Evolutionary conservation across 92 coral and sea anemone genomes (phyloP), one percentile per base, ranked within the genome.

Genomic region (Parazoanthus swiftii): DNA sequence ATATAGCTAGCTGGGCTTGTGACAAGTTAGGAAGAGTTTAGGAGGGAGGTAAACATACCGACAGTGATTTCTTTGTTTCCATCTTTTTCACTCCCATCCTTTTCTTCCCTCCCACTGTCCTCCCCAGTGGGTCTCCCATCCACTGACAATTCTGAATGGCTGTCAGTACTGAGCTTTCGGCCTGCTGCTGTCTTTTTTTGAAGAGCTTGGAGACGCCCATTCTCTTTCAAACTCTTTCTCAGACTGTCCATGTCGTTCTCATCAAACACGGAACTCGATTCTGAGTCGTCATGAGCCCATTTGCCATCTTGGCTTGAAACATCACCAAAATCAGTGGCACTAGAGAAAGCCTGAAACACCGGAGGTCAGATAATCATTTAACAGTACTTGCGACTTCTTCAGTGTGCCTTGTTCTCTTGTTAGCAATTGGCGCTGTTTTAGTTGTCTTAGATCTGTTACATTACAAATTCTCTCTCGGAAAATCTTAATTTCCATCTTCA

Each of bases 221-320:
- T 84, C 23, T 84, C 87, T 15, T 84, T 84, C 46, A 84, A 46
- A 20, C 77, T 23, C 43, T 8, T 68, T 73, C 87, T 71, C 21
- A 84, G 87, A 42, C 29, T 46, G 18, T 71, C 87, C 5, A 84
- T 75, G 9, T 84, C 87, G 8, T 71, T 71, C 20, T 84, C 87
- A 29, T 73, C 87, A 84, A 68, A 26, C 26, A 93, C 84, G 3
- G 98, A 94, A 77, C 98, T 94, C 42, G 87, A 65, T 14, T 94
- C 98, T 23, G 98, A 94, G 54, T 68, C 89, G n/a, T 85, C 92
- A 39, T 88, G 92, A 16, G 98, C 98, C 98, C 98, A 94, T 80
- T 93, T 91, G 20, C 98, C 98, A 79, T 94, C 97, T 15, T 76
- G 89, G 46, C 77, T 85, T 2, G 74, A 85, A 0, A 81, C 66